These are phyloP conservation scores for Cavia porcellus DNA, from an alignment of 2,113 vertebrate genomes.

Conservation along the genomic window DNA sequence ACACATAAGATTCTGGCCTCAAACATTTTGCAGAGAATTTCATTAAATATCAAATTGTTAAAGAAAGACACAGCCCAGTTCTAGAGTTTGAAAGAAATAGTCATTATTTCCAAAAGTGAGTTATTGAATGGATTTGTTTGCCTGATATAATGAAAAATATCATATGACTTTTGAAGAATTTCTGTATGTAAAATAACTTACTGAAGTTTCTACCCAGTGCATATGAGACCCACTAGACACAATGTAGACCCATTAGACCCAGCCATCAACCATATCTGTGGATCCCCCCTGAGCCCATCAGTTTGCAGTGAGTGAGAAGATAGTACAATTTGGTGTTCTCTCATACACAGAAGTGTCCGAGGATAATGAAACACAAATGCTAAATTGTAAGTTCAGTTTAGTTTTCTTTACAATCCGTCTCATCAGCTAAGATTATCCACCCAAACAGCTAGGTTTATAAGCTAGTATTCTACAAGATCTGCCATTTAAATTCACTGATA, in stretches of 20 bases:
- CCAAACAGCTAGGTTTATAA: constrained; percentile 10
- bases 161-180: constrained; percentile 1
- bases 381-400: constrained; percentile 15
- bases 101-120: background rate
- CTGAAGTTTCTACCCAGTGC: background rate
- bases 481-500: background rate
- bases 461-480: constrained; percentile 28
- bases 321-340: background rate
- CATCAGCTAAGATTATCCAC: background rate
- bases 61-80: background rate
- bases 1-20: constrained; percentile 34
- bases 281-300: background rate
- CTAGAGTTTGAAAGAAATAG: constrained; percentile 32
- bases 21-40: background rate
- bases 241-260: background rate
- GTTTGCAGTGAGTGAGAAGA: background rate
- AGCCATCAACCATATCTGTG: background rate
- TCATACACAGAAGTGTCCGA: background rate
- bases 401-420: constrained; percentile 20
- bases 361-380: constrained; percentile 22
- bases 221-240: background rate
- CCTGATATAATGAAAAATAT: constrained; percentile 21
- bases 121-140: background rate
- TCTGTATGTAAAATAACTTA: constrained; percentile 48
- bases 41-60: constrained; percentile 30